Evolutionary conservation across 2,797 vertebrate species (phyloP).

Genomic region (Cryptoblepharus egeriae): DNA sequence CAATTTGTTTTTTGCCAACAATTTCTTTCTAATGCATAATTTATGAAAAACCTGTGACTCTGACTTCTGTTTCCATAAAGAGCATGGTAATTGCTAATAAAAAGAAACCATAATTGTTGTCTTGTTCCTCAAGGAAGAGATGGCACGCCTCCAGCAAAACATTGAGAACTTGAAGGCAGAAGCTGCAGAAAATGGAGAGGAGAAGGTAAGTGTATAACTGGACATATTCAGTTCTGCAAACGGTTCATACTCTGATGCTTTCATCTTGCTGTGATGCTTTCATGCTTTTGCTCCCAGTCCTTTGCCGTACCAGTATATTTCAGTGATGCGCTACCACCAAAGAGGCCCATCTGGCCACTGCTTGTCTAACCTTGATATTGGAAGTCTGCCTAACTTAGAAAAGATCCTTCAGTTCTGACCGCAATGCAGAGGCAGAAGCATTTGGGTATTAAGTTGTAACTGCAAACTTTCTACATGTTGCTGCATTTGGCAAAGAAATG

Average conservation of each 20-base stretch:
- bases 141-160: slow-evolving; percentile 89
- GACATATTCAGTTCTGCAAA: not conserved
- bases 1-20: slow-evolving; percentile 20
- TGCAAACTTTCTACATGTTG: no score
- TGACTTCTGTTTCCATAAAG: not conserved
- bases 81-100: not conserved
- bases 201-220: slow-evolving; percentile 84
- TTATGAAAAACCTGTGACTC: not conserved
- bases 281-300: not conserved
- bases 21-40: not conserved
- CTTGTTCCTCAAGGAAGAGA: slow-evolving; percentile 87
- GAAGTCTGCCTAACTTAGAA: no score
- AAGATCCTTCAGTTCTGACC: no score
- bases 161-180: slow-evolving; percentile 87
- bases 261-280: no score
- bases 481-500: no score
- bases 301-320: no score
- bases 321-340: no score
- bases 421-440: no score
- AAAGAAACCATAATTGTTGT: slow-evolving; percentile 16
- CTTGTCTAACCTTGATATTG: no score
- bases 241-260: not conserved
- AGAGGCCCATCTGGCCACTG: no score
- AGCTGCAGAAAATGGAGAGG: slow-evolving; percentile 81
- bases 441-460: no score